Percentiles rank a stretch among this genome's conserved stretches.
Conservation (phyloP, 2,113 vertebrate genomes). For the Alethe diademata region DNA sequence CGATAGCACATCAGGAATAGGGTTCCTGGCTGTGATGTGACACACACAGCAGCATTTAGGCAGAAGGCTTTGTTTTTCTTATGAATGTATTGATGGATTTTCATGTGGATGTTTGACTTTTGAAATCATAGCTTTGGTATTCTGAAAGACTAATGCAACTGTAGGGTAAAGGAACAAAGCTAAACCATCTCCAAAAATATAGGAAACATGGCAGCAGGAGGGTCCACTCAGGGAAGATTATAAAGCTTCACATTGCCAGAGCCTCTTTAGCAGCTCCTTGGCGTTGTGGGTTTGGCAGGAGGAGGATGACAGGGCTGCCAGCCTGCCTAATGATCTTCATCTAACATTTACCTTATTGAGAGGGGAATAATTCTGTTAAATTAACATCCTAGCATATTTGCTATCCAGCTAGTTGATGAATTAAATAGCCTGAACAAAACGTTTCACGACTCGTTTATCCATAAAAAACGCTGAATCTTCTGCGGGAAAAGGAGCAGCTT, state of each 20-base stretch:
- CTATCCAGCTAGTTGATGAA: constrained; percentile 57
- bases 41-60: background rate
- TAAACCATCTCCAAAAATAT: background rate
- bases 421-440: constrained; percentile 52
- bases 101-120: background rate
- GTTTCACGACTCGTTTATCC: constrained; percentile 40
- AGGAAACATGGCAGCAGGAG: background rate
- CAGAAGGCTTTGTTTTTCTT: background rate
- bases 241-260: background rate
- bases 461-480: background rate
- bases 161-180: background rate
- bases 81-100: background rate
- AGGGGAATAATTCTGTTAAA: constrained; percentile 54
- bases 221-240: background rate
- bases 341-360: constrained; percentile 44
- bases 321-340: constrained; percentile 54
- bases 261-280: constrained; percentile 42
- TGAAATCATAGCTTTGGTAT: background rate
- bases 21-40: constrained; percentile 5
- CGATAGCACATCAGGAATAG: background rate
- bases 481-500: fast-evolving
- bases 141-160: background rate
- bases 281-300: background rate
- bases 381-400: constrained; percentile 59
- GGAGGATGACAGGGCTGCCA: constrained; percentile 48